These are phyloP conservation scores for Pseudolycoriella hygida DNA, from an alignment of 2,888 invertebrate species.

Conservation along the genomic window DNA sequence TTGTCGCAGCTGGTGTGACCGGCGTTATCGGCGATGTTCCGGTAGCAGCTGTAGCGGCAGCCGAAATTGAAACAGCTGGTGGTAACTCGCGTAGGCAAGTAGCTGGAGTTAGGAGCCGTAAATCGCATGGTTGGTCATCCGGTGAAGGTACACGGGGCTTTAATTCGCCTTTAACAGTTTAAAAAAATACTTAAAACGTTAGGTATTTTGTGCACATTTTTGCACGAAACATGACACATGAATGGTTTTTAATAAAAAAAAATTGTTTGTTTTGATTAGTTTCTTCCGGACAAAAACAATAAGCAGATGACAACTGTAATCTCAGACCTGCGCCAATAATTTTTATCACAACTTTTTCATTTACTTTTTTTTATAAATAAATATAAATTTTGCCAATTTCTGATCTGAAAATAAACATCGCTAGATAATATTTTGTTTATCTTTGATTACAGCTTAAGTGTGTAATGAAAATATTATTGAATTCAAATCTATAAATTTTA, in stretches of 20 bases:
- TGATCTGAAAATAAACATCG: conserved; percentile 1
- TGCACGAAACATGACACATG: background rate
- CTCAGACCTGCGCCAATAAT: background rate
- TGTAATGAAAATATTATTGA: background rate
- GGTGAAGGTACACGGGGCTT: conserved; percentile 7
- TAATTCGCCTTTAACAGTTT: background rate
- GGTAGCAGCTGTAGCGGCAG: conserved; percentile 1
- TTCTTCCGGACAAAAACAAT: conserved; percentile 1
- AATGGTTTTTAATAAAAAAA: background rate
- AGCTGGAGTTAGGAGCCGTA: conserved; percentile 19
- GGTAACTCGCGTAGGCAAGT: conserved; percentile 19
- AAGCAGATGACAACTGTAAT: conserved; percentile 1
- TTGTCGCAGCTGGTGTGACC: conserved; percentile 10
- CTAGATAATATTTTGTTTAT: background rate
- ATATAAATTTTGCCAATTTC: background rate
- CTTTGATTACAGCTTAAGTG: conserved; percentile 4
- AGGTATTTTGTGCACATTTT: background rate
- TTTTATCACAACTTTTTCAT: background rate
- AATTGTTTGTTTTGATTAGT: background rate
- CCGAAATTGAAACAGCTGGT: background rate
- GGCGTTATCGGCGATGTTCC: conserved; percentile 11
- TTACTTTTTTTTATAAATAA: background rate
- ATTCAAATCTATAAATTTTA: too few relatives aligned
- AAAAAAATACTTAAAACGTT: conserved; percentile 1
- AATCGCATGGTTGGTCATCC: conserved; percentile 25